Percentiles rank a stretch among this genome's conserved stretches.
Conservation (phyloP, 2,113 vertebrate species). For the Typhlomys cinereus region DNA sequence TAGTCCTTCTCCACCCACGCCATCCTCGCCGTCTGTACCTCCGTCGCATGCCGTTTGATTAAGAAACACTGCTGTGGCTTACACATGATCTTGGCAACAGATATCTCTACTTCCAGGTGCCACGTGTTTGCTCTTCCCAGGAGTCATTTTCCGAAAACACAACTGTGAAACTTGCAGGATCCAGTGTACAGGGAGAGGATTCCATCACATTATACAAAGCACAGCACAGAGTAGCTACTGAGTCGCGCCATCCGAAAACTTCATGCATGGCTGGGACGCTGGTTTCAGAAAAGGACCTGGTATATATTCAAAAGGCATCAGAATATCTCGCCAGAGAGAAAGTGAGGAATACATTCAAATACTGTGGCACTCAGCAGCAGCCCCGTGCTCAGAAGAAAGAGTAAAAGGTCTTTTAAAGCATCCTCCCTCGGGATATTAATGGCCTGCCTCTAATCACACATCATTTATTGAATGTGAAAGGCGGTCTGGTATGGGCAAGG, state of each 20-base stretch:
- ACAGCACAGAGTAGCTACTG: no score
- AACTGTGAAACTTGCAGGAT: neutral
- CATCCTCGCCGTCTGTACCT: neutral
- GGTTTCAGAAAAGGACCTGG: neutral
- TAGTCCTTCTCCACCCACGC: neutral
- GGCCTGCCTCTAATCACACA: slow-evolving; percentile 84
- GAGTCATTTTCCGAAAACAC: neutral
- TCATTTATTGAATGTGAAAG: slow-evolving; percentile 88
- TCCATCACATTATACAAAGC: neutral
- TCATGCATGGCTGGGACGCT: neutral
- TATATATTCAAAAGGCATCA: neutral
- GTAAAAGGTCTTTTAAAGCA: neutral
- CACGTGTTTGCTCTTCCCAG: neutral
- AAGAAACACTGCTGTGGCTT: neutral
- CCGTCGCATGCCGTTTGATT: neutral
- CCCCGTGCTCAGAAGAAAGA: neutral
- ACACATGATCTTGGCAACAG: neutral
- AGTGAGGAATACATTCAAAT: neutral
- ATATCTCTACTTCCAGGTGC: neutral
- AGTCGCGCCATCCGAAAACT: neutral
- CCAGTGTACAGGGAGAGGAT: neutral
- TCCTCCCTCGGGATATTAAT: slow-evolving; percentile 65
- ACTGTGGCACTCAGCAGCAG: neutral
- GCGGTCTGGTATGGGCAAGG: slow-evolving; percentile 77
- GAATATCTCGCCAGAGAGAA: neutral